Evolutionary conservation across 1,140 invertebrate species (phyloP), one percentile per base, ranked within the genome.

Genomic region (Brachionus manjavacas): DNA sequence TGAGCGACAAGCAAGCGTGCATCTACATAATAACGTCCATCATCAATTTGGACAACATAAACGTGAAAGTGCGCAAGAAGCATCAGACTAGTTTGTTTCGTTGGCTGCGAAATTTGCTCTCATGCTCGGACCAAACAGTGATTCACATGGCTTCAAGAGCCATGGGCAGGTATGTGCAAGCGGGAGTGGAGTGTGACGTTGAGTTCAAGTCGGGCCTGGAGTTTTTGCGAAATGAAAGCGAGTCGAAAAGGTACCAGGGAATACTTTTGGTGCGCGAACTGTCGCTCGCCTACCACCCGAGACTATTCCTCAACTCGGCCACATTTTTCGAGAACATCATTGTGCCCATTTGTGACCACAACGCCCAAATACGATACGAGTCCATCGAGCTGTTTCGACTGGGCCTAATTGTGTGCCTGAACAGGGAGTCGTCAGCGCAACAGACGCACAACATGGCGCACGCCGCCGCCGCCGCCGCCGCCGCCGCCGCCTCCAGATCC

Each of bases 101-200:
- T 39, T 81, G 79, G 79, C 89, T 98, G 11, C 91, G 96, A 80
- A 96, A 96, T 88, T 89, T 96, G 23, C 89, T 97, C 41, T 94
- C 95, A 12, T 96, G 94, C 8, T 94, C 92, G 85, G 96, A 99
- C 91, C 93, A 94, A 1, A 93, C 93, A 49, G 94, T 98, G 0
- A 97, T 98, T 94, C 96, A 98, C 90, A 91, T 97, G 84, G 94
- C 95, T n/a, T 95, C 96, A 14, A 95, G 95, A 88, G 96, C 96
- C 8, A 93, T 98, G 85, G 96, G 96, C 0, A 94, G 94, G 85
- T 89, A 98, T 66, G 95, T 95, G 2, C 91, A 95, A 12, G 94
- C 95, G 7, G 79, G 79, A 9, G 79, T 81, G 11, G 64, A 81
- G 39, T 81, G 79, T 25, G 79, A 81, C 14, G 64, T 68, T 11